Percentiles rank a stretch among this genome's conserved stretches.
phyloP scores from a whole-genome alignment of 2,113 vertebrate species.

The Dipodomys ordii region DNA sequence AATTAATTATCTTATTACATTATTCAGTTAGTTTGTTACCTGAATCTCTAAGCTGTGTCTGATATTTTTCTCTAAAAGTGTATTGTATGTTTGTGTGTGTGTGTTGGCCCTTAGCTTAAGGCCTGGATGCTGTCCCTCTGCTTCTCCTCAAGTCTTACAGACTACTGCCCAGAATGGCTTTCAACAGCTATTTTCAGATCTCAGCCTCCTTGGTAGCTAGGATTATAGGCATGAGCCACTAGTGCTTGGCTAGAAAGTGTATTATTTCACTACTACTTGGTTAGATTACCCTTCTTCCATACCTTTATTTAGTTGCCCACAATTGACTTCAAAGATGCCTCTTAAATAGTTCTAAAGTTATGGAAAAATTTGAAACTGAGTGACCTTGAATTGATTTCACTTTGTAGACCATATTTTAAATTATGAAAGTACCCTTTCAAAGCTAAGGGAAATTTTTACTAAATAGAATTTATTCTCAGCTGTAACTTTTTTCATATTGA shows the following conservation, averaged over 20 bases:
- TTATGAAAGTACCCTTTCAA: background rate
- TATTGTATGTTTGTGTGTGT: background rate
- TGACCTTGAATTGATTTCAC: background rate
- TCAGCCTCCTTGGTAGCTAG: no score
- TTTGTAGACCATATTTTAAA: background rate
- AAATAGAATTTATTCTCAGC: constrained; percentile 29
- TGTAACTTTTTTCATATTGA: constrained; percentile 49
- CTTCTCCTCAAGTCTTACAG: no score
- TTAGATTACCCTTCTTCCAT: background rate
- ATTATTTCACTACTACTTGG: background rate
- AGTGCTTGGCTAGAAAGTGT: background rate
- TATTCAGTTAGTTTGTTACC: background rate
- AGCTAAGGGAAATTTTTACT: constrained; percentile 2
- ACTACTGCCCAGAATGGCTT: no score
- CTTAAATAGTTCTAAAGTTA: constrained; percentile 10
- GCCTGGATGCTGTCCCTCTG: no score
- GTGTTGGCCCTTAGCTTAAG: no score
- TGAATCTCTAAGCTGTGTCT: background rate
- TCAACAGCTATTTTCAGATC: no score
- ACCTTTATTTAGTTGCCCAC: constrained; percentile 52
- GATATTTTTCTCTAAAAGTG: background rate
- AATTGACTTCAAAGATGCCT: constrained; percentile 32
- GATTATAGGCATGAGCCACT: no score
- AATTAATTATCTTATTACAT: background rate
- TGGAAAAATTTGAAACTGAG: constrained; percentile 32